phyloP scores from a whole-genome alignment of 2,888 invertebrate species.

The Eustalomyia histrio region DNA sequence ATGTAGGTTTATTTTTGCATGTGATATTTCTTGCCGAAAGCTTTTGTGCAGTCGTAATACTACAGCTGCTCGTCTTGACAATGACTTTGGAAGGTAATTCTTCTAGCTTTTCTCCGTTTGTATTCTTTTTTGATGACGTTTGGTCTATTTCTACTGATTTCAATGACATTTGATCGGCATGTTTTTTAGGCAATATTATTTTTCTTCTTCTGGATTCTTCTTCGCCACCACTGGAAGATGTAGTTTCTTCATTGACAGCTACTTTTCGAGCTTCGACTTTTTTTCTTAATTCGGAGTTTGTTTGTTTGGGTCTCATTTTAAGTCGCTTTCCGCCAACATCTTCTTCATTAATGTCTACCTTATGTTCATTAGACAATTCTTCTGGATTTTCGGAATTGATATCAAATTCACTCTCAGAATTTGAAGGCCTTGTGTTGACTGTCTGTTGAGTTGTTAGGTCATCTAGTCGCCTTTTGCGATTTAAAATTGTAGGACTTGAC shows the following conservation, averaged over 20 bases:
- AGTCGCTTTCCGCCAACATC: conserved; percentile 77
- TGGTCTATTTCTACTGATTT: background rate
- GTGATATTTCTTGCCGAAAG: background rate
- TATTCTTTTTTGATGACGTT: background rate
- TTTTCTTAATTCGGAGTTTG: conserved; percentile 73
- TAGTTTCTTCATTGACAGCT: conserved; percentile 72
- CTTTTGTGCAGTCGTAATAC: background rate
- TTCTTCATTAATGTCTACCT: conserved; percentile 70
- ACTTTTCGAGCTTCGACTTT: conserved; percentile 76
- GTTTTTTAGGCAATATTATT: conserved; percentile 69
- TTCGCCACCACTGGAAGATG: conserved; percentile 76
- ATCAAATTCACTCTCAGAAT: conserved; percentile 78
- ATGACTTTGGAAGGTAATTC: background rate
- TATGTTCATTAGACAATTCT: conserved; percentile 71
- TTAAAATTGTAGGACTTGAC: conserved; percentile 49
- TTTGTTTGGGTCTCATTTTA: conserved; percentile 76
- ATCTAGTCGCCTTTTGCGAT: conserved; percentile 75
- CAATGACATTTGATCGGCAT: conserved; percentile 10
- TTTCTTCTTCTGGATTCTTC: conserved; percentile 72
- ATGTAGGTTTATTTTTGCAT: conserved; percentile 71
- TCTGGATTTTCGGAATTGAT: conserved; percentile 80
- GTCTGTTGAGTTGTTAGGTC: conserved; percentile 69
- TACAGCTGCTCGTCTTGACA: background rate
- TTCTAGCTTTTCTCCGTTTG: background rate
- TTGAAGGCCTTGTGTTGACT: conserved; percentile 68